phyloP scores from a whole-genome alignment of 2,113 vertebrate genomes.

The Cheirogaleus medius region DNA sequence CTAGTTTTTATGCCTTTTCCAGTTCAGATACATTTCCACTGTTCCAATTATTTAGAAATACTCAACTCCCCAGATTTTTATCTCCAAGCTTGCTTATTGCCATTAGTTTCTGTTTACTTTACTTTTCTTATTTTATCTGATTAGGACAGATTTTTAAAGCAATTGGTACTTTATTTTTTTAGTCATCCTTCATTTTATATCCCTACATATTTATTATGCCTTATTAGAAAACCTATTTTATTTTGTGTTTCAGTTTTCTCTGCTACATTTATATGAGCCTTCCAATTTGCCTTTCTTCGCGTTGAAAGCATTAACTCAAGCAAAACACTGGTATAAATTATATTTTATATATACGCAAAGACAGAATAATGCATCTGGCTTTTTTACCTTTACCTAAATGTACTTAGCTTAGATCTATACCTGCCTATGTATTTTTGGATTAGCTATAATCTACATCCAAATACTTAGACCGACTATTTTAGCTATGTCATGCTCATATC shows the following conservation, averaged over 20 bases:
- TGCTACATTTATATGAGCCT: not conserved
- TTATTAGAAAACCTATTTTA: conserved; percentile 30
- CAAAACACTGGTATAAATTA: not conserved
- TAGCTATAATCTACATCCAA: conserved; percentile 17
- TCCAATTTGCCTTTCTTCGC: not conserved
- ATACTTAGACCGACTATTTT: conserved; percentile 8
- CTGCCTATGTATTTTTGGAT: not conserved
- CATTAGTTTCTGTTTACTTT: not conserved
- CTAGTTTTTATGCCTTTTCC: not conserved
- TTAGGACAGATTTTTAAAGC: conserved; percentile 38
- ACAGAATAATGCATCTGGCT: not conserved
- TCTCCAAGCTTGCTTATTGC: not conserved
- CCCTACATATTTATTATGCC: not conserved
- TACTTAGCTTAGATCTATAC: not conserved
- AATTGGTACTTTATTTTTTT: not conserved
- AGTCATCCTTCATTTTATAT: conserved; percentile 30
- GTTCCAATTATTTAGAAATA: not conserved
- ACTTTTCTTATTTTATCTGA: conserved; percentile 11
- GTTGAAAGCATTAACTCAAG: not conserved
- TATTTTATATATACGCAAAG: conserved; percentile 20
- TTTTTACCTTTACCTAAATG: not conserved
- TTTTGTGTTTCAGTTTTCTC: not conserved
- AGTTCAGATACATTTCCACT: not conserved
- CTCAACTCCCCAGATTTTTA: not conserved
- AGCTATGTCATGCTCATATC: not conserved